These are phyloP conservation scores for Limnephilus lunatus DNA, from an alignment of 2,888 invertebrate genomes.

Conservation along the genomic window DNA sequence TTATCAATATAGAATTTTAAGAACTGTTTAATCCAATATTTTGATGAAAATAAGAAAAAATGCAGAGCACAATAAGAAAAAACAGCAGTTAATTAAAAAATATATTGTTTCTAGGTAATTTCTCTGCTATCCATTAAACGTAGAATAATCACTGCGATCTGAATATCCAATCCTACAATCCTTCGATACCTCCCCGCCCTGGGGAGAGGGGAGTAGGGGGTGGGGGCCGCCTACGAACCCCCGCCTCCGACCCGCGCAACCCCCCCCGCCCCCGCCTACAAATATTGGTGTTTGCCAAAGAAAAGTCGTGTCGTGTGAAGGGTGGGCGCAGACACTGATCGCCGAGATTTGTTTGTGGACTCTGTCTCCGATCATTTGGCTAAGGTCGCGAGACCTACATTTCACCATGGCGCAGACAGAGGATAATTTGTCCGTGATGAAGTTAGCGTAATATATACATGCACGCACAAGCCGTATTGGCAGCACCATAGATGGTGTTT, in stretches of 20 bases:
- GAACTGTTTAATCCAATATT: neutral
- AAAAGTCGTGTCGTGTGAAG: slow-evolving; percentile 65
- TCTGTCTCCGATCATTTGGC: slow-evolving; percentile 56
- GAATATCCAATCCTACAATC: neutral
- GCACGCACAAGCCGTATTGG: neutral
- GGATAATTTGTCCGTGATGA: neutral
- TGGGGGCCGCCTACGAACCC: neutral
- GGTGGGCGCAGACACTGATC: slow-evolving; percentile 63
- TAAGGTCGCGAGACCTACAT: slow-evolving; percentile 34
- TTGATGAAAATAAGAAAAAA: neutral
- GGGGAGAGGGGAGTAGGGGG: neutral
- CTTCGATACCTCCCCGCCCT: slow-evolving; percentile 4
- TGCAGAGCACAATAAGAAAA: neutral
- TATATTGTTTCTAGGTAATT: neutral
- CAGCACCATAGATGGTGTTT: neutral
- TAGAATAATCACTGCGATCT: neutral
- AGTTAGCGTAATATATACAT: neutral
- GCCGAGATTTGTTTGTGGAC: slow-evolving; percentile 65
- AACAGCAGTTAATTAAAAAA: neutral
- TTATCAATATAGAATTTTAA: neutral
- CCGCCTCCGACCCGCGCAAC: slow-evolving; percentile 43
- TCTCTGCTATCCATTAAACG: neutral
- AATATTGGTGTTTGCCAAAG: slow-evolving; percentile 67
- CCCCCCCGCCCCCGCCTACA: slow-evolving; percentile 58
- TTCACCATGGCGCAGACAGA: neutral